Percentiles rank a stretch among this genome's conserved stretches.
phyloP scores from a whole-genome alignment of 2,113 vertebrate species.

The Colaptes auratus region DNA sequence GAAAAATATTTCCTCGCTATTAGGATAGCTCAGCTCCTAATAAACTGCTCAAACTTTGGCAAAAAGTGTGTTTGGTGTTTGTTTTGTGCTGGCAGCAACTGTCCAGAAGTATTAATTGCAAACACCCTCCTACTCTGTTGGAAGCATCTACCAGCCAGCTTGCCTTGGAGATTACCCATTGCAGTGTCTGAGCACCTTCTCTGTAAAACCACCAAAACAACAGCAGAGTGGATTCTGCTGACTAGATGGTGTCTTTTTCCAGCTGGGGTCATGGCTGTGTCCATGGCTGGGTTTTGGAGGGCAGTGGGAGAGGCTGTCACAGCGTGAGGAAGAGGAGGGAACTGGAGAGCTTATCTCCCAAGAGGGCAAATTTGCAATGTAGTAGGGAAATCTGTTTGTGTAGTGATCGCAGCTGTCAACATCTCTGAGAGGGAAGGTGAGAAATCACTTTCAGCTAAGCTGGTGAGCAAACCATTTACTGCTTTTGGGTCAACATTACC shows the following conservation, averaged over 20 bases:
- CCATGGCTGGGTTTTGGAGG: accelerated
- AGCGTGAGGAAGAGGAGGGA: neutral
- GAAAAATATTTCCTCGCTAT: neutral
- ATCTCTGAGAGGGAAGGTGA: neutral
- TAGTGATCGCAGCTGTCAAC: neutral
- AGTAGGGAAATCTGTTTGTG: neutral
- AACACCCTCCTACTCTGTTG: neutral
- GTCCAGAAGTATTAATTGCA: neutral
- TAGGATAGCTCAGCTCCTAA: neutral
- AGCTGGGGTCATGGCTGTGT: neutral
- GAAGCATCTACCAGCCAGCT: neutral
- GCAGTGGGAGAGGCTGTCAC: neutral
- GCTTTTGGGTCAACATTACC: accelerated
- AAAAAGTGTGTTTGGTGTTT: neutral
- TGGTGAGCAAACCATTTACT: neutral
- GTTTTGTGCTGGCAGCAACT: neutral
- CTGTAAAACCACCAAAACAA: neutral
- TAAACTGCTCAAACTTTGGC: neutral
- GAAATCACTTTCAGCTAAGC: neutral
- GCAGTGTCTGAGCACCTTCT: neutral
- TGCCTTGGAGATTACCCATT: neutral
- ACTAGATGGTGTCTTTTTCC: neutral
- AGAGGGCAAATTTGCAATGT: neutral
- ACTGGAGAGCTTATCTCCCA: neutral
- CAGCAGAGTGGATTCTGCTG: neutral